Percentiles rank a stretch among this genome's conserved stretches.
Evolutionary conservation across 2,113 vertebrate genomes (phyloP).

Genomic region (Chaetodon trifascialis): DNA sequence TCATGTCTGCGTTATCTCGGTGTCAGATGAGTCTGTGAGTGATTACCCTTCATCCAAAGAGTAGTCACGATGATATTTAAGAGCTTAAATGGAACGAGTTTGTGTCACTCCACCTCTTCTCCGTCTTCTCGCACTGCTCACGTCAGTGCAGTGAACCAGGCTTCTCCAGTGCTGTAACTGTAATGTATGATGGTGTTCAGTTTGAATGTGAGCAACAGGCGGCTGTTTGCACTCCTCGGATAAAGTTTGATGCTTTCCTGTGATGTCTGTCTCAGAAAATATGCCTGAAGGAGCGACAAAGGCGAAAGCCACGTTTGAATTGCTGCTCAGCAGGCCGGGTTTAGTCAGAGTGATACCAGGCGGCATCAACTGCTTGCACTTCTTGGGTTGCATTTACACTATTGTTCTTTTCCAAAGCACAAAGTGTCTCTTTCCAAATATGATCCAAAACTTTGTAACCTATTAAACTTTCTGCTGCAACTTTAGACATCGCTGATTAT

Average conservation of each 20-base stretch:
- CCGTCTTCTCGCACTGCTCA: constrained; percentile 27
- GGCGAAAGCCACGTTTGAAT: background rate
- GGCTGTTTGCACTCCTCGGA: constrained; percentile 20
- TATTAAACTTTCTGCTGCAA: constrained; percentile 1
- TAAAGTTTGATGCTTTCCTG: constrained; percentile 8
- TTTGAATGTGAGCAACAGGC: constrained; percentile 1
- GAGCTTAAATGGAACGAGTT: constrained; percentile 3
- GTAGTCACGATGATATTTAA: constrained; percentile 44
- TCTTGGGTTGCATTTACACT: constrained; percentile 8
- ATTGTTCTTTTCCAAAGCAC: constrained; percentile 41
- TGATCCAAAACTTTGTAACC: constrained; percentile 3
- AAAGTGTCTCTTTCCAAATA: constrained; percentile 16
- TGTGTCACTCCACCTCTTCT: constrained; percentile 30
- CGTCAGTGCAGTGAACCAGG: constrained; percentile 28
- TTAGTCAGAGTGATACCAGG: background rate
- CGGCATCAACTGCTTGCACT: constrained; percentile 34
- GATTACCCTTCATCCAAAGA: constrained; percentile 73
- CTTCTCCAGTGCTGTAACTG: constrained; percentile 39
- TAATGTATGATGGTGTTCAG: constrained; percentile 10
- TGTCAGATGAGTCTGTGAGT: constrained; percentile 11
- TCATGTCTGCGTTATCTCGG: constrained; percentile 15
- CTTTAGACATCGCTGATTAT: background rate
- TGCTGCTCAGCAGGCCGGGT: constrained; percentile 35
- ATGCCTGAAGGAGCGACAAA: background rate
- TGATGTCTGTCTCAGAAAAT: constrained; percentile 25